Conservation (phyloP, 2,888 invertebrate genomes). For the Lasioglossum villosulum region DNA sequence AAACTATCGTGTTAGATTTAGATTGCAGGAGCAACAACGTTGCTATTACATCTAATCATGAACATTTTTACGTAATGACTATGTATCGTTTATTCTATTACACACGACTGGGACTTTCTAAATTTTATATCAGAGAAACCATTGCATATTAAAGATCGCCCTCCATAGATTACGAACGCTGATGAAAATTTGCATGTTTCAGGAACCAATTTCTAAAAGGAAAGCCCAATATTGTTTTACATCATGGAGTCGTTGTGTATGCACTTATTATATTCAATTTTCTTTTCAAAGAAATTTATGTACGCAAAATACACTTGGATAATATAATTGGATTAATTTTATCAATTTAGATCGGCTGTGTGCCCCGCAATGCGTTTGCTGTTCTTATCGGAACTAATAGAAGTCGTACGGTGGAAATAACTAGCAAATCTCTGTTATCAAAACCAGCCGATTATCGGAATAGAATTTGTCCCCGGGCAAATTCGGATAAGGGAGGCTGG, state of each 20-base stretch:
- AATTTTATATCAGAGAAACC: neutral
- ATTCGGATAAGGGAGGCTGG: neutral
- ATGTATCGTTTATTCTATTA: neutral
- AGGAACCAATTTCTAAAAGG: neutral
- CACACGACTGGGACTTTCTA: neutral
- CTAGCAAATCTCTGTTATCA: neutral
- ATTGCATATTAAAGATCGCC: neutral
- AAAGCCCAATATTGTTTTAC: neutral
- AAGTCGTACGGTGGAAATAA: no score
- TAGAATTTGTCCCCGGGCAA: neutral
- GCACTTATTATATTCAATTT: neutral
- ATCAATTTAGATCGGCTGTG: no score
- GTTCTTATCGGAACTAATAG: no score
- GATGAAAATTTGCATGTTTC: neutral
- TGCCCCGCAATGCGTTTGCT: neutral
- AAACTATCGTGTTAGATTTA: neutral
- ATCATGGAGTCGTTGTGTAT: neutral
- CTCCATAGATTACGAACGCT: neutral
- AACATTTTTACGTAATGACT: neutral
- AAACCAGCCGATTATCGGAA: neutral
- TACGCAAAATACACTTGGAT: no score
- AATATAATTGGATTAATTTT: no score
- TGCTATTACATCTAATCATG: neutral
- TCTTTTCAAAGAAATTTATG: no score
- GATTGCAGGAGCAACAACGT: neutral